Evolutionary conservation across 2,113 vertebrate genomes (phyloP).

Genomic region (Mustelus asterias): DNA sequence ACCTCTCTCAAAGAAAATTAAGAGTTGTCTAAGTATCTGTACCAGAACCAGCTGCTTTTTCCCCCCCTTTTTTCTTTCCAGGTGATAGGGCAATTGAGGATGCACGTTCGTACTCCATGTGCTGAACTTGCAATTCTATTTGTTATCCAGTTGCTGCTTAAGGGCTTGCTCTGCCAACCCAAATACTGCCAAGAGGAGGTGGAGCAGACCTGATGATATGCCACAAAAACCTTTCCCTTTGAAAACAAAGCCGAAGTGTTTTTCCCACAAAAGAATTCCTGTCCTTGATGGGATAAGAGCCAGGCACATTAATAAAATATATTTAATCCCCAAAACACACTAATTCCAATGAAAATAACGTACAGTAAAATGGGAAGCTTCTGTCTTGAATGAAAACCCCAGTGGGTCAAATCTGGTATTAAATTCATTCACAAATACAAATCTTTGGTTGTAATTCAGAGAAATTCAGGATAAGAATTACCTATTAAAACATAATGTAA

Average conservation of each 20-base stretch:
- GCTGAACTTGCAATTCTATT: background rate
- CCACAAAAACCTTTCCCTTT: slow-evolving; percentile 1
- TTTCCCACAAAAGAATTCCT: slow-evolving; percentile 11
- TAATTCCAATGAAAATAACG: slow-evolving; percentile 26
- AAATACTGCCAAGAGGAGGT: slow-evolving; percentile 16
- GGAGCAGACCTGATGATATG: slow-evolving; percentile 17
- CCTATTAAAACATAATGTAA: background rate
- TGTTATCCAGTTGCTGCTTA: background rate
- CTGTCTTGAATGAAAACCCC: background rate
- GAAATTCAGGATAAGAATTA: background rate
- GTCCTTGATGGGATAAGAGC: background rate
- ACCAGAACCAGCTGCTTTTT: background rate
- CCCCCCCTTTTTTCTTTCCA: background rate
- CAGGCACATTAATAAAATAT: background rate
- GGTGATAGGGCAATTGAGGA: background rate
- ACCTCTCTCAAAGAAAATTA: background rate
- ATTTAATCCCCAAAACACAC: slow-evolving; percentile 21
- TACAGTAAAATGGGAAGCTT: background rate
- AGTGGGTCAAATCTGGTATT: slow-evolving; percentile 10
- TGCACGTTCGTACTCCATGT: background rate
- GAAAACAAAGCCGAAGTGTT: slow-evolving; percentile 23
- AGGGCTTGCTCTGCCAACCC: background rate
- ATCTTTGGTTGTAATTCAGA: background rate
- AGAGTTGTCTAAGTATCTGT: background rate
- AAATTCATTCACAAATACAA: background rate